Evolutionary conservation across 2,797 vertebrate genomes (phyloP).

Genomic region (Anisognathus igniventris): DNA sequence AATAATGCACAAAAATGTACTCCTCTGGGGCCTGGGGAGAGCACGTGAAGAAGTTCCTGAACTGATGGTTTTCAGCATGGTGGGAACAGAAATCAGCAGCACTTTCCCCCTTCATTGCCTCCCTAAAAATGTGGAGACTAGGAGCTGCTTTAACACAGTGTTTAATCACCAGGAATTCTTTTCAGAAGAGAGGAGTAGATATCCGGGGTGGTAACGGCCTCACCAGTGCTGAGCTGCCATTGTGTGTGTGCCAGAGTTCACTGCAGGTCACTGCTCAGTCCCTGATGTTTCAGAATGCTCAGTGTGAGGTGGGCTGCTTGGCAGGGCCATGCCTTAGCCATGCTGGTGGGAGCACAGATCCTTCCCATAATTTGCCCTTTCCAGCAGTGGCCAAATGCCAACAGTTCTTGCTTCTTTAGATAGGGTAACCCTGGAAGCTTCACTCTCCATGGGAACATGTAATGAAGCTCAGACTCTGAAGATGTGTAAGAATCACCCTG

Average conservation of each 20-base stretch:
- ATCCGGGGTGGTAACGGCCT: neutral
- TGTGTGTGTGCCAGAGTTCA: neutral
- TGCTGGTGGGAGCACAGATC: neutral
- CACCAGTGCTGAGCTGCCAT: neutral
- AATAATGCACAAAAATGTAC: neutral
- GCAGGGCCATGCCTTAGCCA: neutral
- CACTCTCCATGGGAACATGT: neutral
- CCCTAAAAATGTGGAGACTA: neutral
- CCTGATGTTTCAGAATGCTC: neutral
- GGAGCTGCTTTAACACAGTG: neutral
- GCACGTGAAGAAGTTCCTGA: neutral
- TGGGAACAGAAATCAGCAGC: neutral
- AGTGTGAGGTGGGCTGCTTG: neutral
- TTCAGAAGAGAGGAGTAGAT: neutral
- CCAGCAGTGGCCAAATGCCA: neutral
- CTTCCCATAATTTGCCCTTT: neutral
- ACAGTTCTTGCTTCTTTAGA: neutral
- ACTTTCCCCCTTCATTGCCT: neutral
- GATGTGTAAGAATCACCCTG: neutral
- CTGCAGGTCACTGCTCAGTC: neutral
- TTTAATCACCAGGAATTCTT: neutral
- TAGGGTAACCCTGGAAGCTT: conserved; percentile 9
- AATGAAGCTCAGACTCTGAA: neutral
- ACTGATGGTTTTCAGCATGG: neutral
- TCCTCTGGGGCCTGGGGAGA: neutral